Percentiles rank a stretch among this genome's conserved stretches.
These are phyloP conservation scores for Polydrusus cervinus DNA, from an alignment of 2,888 invertebrate species.

Conservation along the genomic window DNA sequence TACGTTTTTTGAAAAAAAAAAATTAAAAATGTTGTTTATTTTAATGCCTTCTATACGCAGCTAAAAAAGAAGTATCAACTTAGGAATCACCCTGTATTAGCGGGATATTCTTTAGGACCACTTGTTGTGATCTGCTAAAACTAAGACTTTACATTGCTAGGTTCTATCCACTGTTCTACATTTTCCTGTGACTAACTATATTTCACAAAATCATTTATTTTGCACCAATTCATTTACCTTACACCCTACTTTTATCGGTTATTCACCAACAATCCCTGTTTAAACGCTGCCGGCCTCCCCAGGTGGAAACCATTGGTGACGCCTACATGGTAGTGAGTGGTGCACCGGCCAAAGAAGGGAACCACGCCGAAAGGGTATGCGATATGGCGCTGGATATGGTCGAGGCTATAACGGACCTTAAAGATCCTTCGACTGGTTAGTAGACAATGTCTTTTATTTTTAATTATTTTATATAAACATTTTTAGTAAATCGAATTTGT, in stretches of 20 bases:
- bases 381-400: conserved; percentile 98
- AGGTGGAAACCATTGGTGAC: conserved; percentile 98
- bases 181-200: too few relatives aligned
- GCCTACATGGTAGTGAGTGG: conserved; percentile 99
- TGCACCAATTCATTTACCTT: conserved; percentile 32
- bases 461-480: background rate
- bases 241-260: conserved; percentile 36
- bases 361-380: conserved; percentile 94
- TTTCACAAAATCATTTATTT: conserved; percentile 15
- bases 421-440: conserved; percentile 92
- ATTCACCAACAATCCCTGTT: conserved; percentile 51
- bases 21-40: too few relatives aligned
- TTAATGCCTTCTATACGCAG: too few relatives aligned
- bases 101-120: too few relatives aligned
- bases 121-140: too few relatives aligned
- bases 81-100: too few relatives aligned
- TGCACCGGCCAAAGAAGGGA: conserved; percentile 90
- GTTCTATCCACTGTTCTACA: too few relatives aligned
- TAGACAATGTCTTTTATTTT: conserved; percentile 4
- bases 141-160: too few relatives aligned
- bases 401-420: conserved; percentile 91
- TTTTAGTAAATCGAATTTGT: too few relatives aligned
- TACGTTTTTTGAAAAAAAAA: too few relatives aligned
- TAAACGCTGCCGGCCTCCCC: conserved; percentile 53
- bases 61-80: too few relatives aligned